phyloP scores from a whole-genome alignment of 2,113 vertebrate species.

The Gambusia affinis region DNA sequence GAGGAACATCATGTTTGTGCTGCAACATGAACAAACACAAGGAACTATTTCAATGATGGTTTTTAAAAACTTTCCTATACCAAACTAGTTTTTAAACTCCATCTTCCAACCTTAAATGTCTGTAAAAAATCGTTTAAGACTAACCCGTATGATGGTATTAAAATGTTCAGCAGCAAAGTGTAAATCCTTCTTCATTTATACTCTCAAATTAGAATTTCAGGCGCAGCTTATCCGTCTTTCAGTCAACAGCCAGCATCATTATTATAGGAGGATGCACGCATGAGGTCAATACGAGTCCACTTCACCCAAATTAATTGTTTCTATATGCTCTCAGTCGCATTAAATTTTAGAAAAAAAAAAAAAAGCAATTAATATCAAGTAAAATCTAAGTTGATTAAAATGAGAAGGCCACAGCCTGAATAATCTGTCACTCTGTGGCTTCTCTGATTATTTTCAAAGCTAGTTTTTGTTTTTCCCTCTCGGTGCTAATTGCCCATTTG shows the following conservation, averaged over 20 bases:
- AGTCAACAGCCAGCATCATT: neutral
- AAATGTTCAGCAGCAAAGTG: conserved; percentile 20
- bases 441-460: conserved; percentile 21
- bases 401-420: neutral
- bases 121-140: conserved; percentile 3
- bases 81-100: conserved; percentile 22
- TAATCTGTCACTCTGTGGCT: conserved; percentile 14
- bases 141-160: neutral
- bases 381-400: conserved; percentile 38
- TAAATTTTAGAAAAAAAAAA: no score
- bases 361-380: neutral
- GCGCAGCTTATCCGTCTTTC: neutral
- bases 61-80: neutral
- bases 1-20: neutral
- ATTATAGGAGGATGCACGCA: conserved; percentile 25
- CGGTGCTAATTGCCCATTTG: conserved; percentile 40
- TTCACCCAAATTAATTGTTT: conserved; percentile 38
- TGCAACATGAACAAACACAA: neutral
- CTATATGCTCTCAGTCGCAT: neutral
- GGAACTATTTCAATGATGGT: neutral
- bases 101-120: conserved; percentile 20
- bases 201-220: neutral
- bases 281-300: conserved; percentile 28
- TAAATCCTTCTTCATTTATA: conserved; percentile 17
- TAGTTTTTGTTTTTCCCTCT: conserved; percentile 15